Evolutionary conservation across 2,113 vertebrate species (phyloP), one percentile per base, ranked within the genome.

Genomic region (Pluvialis apricaria): DNA sequence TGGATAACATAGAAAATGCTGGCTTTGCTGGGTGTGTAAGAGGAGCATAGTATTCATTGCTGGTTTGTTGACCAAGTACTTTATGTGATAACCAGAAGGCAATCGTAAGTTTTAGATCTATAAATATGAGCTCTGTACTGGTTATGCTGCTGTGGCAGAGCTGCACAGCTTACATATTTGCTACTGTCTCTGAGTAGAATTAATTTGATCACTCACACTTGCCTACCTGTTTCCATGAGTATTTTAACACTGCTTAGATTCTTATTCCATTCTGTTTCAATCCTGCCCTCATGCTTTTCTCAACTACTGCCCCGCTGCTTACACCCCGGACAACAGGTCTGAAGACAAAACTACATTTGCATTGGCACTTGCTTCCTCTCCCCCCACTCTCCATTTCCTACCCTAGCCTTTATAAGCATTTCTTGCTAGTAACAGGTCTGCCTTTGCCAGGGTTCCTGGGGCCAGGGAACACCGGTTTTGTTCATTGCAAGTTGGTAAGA

Each of bases 361-460:
- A 0, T n/a, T 82, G 55, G 38, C n/a, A 16, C 6, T 70, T 26
- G 8, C 45, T 73, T 78, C 70, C 31, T 19, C 8, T 61, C 20
- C 73, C 36, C 24, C 21, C 2, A 1, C 6, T 7, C 16, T 69
- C 14, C 0, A 0, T 42, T 66, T 68, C 32, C n/a, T 71, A 12
- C 11, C 18, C 31, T 13, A 38, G 44, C 9, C 22, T 68, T 82
- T 84, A 16, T 5, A 32, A 25, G 13, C 21, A 16, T 42, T 89
- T 66, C 24, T 79, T 76, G 34, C 57, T 83, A 24, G 18, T 47
- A 45, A 18, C 31, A 47, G 4, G 22, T 64, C 31, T 73, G 54
- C 62, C 22, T 76, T 80, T 75, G 25, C 17, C 12, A 8, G 18
- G 4, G 19, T 4, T 68, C 14, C 49, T 69, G 49, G 0, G 3